These are phyloP conservation scores for Mungos mungo DNA, from an alignment of 2,113 vertebrate species.

Conservation along the genomic window DNA sequence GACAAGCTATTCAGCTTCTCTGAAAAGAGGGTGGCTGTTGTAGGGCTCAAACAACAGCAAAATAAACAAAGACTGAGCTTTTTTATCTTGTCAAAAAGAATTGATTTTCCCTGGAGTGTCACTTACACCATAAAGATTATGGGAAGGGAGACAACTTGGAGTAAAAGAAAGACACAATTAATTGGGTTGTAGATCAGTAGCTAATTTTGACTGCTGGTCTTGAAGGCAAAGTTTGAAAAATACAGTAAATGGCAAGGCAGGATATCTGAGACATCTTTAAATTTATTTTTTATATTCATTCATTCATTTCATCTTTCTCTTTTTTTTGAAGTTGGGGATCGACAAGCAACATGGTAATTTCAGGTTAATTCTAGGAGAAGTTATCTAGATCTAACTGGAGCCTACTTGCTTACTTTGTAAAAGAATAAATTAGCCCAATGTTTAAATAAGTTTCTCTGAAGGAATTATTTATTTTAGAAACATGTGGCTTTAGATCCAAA, in stretches of 20 bases:
- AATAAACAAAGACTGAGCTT: slow-evolving; percentile 78
- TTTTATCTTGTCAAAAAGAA: slow-evolving; percentile 78
- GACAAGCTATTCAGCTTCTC: slow-evolving; percentile 40
- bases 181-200: slow-evolving; percentile 48
- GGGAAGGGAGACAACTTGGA: slow-evolving; percentile 75
- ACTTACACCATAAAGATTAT: slow-evolving; percentile 79
- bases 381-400: neutral
- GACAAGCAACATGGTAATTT: slow-evolving; percentile 9
- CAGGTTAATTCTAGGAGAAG: neutral
- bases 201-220: slow-evolving; percentile 76
- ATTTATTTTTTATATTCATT: neutral
- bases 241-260: neutral
- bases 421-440: neutral
- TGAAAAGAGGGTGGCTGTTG: slow-evolving; percentile 41
- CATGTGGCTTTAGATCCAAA: neutral
- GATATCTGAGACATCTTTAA: slow-evolving; percentile 39
- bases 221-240: slow-evolving; percentile 67
- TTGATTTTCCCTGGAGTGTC: slow-evolving; percentile 79
- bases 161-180: slow-evolving; percentile 76
- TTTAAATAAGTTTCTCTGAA: slow-evolving; percentile 14
- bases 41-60: slow-evolving; percentile 49
- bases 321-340: neutral
- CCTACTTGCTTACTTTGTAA: neutral
- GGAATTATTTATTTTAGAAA: slow-evolving; percentile 43
- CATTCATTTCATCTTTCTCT: neutral